Evolutionary conservation across 2,113 vertebrate species (phyloP).

Genomic region (Rynchops niger): DNA sequence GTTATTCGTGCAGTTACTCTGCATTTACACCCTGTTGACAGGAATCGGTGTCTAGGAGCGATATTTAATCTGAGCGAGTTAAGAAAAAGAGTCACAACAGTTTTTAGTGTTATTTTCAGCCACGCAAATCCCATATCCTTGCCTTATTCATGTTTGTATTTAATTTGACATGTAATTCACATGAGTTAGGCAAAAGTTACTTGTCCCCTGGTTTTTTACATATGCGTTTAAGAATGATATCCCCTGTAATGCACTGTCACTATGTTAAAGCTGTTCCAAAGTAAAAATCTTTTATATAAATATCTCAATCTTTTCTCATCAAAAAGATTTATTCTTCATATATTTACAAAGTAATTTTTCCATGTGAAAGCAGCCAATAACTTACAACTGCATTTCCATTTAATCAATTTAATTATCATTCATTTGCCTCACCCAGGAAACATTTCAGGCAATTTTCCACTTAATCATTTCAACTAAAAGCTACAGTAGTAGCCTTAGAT

Average conservation of each 20-base stretch:
- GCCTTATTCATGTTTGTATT: not conserved
- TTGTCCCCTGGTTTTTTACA: not conserved
- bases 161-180: not conserved
- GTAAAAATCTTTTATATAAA: not conserved
- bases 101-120: not conserved
- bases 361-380: not conserved
- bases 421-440: constrained; percentile 66
- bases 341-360: constrained; percentile 21
- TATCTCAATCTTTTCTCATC: constrained; percentile 19
- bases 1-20: not conserved
- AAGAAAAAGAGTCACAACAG: not conserved
- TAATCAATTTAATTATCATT: constrained; percentile 71
- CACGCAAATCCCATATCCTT: not conserved
- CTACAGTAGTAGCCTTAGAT: not conserved
- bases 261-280: not conserved
- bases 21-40: not conserved
- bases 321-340: not conserved
- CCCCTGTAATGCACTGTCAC: not conserved
- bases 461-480: constrained; percentile 63
- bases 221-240: not conserved
- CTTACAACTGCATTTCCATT: constrained; percentile 32
- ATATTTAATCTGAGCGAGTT: not conserved
- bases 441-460: constrained; percentile 65
- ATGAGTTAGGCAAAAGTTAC: not conserved
- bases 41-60: not conserved